Base-by-base conservation (phyloP, 2,888 invertebrate genomes). In the Heliconius ethilla region DNA sequence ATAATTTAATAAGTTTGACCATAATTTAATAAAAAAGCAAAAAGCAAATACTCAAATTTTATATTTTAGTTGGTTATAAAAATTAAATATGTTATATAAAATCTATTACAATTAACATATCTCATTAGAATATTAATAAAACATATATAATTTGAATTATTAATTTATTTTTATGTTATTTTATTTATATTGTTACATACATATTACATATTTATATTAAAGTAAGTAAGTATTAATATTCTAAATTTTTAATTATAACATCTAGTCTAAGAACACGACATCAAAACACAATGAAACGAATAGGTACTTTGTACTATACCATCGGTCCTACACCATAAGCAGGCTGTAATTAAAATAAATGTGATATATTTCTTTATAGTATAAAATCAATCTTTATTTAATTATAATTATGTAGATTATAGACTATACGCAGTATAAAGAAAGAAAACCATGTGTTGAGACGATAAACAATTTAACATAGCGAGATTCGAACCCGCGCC, bases 251-350 rank as follows among this genome's bases (percentile, higher is more conserved):
- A n/a, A n/a, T 55, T 22, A 55, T 22, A 55, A 63, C 2, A 15
- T 13, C 27, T 63, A 63, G 2, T 5, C 63, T 27, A 63, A 27
- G 27, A 63, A 73, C 76, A 81, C 77, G 37, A 77, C 74, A 75
- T 63, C 69, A 78, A 85, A 85, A 83, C 82, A 80, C 69, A 80
- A 83, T 80, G 82, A 84, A 85, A 87, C 84, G 83, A 87, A 83
- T 81, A 91, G 89, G 89, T 91, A 89, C 90, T 89, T 90, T 88
- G 90, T 93, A 90, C 91, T 89, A 85, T 91, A 91, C 91, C 92
- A 86, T 90, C 82, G 88, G 84, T 87, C 86, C 92, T 82, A 85
- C 88, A 86, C 86, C 91, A 85, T 88, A 84, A 77, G 90, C 83
- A 80, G 85, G 89, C 93, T 93, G 93, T 75, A 91, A 92, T 85